These are phyloP conservation scores for Parasteatoda tepidariorum DNA, from an alignment of 1,140 invertebrate genomes.

Conservation along the genomic window DNA sequence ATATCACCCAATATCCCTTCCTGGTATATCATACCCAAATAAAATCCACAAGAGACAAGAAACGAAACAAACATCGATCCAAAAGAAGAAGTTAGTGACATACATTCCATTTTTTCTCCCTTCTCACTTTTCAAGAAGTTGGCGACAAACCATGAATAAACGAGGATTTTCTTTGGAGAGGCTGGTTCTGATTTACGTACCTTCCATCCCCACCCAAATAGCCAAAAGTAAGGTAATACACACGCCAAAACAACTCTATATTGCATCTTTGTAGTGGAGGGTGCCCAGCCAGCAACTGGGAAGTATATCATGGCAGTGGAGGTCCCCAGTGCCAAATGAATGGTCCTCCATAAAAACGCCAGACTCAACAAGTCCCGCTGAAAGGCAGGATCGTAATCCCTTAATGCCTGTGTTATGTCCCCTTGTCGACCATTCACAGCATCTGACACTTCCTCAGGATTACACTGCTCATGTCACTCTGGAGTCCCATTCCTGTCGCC, in stretches of 20 bases:
- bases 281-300: not conserved
- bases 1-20: no score
- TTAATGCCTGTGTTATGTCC: slow-evolving; percentile 54
- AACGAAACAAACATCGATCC: no score
- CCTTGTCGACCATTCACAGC: slow-evolving; percentile 35
- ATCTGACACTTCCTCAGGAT: slow-evolving; percentile 54
- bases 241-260: not conserved
- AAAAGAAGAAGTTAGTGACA: no score
- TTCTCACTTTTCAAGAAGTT: not conserved
- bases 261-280: slow-evolving; percentile 7
- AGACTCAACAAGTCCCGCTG: slow-evolving; percentile 37
- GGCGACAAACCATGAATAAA: not conserved
- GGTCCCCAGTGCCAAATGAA: slow-evolving; percentile 43
- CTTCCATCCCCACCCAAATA: not conserved
- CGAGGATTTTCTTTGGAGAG: no score
- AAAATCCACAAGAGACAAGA: no score
- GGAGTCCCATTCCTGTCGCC: slow-evolving; percentile 53
- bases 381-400: slow-evolving; percentile 37
- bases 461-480: slow-evolving; percentile 52
- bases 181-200: slow-evolving; percentile 21
- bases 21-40: no score
- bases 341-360: slow-evolving; percentile 23
- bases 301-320: slow-evolving; percentile 24
- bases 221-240: not conserved
- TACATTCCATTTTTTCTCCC: not conserved